phyloP scores from a whole-genome alignment of 2,888 invertebrate species.

The Aricia artaxerxes region DNA sequence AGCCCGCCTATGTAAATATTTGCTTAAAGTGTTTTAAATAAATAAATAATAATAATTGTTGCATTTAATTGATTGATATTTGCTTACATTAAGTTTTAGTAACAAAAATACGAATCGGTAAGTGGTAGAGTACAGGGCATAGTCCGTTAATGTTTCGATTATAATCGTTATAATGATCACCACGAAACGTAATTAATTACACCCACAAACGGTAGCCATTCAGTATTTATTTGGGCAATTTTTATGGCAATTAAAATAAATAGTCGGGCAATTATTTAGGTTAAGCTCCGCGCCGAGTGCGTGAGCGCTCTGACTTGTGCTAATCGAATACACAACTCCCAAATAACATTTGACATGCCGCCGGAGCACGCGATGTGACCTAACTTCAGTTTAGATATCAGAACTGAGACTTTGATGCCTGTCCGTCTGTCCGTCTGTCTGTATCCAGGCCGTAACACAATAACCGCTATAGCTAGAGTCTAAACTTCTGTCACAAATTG shows the following conservation, averaged over 20 bases:
- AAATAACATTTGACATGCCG: constrained; percentile 16
- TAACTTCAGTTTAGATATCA: neutral
- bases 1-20: too few species aligned
- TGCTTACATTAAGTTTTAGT: neutral
- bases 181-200: constrained; percentile 4
- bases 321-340: constrained; percentile 9
- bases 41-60: neutral
- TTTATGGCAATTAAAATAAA: constrained; percentile 21
- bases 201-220: neutral
- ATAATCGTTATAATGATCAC: neutral
- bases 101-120: neutral
- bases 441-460: too few species aligned
- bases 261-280: neutral
- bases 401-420: too few species aligned
- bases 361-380: neutral
- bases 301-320: neutral
- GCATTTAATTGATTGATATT: neutral
- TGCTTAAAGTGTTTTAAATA: too few species aligned
- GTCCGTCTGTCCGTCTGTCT: too few species aligned
- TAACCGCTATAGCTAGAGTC: too few species aligned
- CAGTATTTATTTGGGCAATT: neutral
- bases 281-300: constrained; percentile 1
- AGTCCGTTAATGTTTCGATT: neutral
- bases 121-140: neutral
- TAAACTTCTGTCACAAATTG: too few species aligned